These are phyloP conservation scores for Lepidostoma basale DNA, from an alignment of 1,140 invertebrate species.

Conservation along the genomic window DNA sequence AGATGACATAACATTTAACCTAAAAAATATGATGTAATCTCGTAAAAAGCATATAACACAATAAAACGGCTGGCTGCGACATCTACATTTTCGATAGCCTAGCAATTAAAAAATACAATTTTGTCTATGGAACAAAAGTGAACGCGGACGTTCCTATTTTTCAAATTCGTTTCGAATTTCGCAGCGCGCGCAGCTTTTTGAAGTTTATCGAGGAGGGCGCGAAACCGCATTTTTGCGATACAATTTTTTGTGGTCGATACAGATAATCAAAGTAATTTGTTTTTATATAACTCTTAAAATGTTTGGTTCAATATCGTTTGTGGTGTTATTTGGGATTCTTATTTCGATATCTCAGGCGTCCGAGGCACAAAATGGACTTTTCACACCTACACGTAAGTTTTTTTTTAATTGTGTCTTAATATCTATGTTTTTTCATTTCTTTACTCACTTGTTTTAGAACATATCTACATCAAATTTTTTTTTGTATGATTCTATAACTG, in stretches of 20 bases:
- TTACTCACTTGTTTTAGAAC: no score
- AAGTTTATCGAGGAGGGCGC: neutral
- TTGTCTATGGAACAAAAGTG: slow-evolving; percentile 15
- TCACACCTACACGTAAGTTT: slow-evolving; percentile 1
- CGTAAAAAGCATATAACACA: neutral
- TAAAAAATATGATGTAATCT: slow-evolving; percentile 8
- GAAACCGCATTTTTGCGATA: neutral
- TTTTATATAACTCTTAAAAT: neutral
- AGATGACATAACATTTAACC: slow-evolving; percentile 16
- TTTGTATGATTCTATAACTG: no score
- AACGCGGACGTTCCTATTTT: neutral
- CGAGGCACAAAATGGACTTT: slow-evolving; percentile 6
- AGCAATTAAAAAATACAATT: neutral
- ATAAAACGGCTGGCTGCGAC: neutral
- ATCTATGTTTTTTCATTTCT: no score
- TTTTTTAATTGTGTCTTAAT: no score
- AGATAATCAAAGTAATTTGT: no score
- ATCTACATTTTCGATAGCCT: neutral
- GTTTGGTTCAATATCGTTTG: neutral
- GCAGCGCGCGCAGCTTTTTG: neutral
- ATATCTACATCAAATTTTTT: no score
- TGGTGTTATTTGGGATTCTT: neutral
- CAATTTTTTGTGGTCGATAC: neutral
- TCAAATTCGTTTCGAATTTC: neutral
- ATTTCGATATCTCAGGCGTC: neutral